A percentile compares a stretch with the other conserved stretches of the same genome.
Conservation (phyloP, 2,888 invertebrate species). For the Xanthia togata region DNA sequence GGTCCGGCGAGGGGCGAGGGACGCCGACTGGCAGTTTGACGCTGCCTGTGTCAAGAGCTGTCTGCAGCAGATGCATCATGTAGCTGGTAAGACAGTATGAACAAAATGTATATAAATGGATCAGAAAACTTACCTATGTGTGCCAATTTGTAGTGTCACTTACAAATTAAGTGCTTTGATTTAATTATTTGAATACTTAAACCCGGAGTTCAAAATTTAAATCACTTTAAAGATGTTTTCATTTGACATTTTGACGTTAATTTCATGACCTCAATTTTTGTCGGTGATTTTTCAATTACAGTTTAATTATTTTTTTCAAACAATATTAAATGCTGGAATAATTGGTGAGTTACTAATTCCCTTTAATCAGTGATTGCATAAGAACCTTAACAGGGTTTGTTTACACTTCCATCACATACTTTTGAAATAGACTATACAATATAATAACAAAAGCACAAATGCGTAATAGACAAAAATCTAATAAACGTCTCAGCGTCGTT, state of each 20-base stretch:
- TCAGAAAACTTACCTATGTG: neutral
- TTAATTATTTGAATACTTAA: neutral
- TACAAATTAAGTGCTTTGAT: neutral
- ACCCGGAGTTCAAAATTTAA: neutral
- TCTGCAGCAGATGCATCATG: conserved; percentile 77
- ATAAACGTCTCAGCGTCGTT: neutral
- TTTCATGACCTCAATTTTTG: no score
- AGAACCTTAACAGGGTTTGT: neutral
- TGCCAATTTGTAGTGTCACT: neutral
- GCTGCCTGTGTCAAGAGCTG: conserved; percentile 79
- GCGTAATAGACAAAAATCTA: neutral
- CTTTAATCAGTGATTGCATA: neutral
- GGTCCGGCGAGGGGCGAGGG: conserved; percentile 79
- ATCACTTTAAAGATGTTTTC: neutral
- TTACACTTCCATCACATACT: neutral
- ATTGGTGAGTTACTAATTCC: neutral
- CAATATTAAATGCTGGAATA: neutral
- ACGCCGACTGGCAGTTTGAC: conserved; percentile 79
- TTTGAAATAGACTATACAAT: neutral
- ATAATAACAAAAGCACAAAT: neutral
- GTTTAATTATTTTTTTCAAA: neutral
- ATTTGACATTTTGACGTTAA: neutral
- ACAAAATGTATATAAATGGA: neutral
- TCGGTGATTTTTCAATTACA: no score
- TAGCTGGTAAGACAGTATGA: conserved; percentile 70